Base-by-base conservation (phyloP, 2,113 vertebrate species). In the Carlito syrichta region DNA sequence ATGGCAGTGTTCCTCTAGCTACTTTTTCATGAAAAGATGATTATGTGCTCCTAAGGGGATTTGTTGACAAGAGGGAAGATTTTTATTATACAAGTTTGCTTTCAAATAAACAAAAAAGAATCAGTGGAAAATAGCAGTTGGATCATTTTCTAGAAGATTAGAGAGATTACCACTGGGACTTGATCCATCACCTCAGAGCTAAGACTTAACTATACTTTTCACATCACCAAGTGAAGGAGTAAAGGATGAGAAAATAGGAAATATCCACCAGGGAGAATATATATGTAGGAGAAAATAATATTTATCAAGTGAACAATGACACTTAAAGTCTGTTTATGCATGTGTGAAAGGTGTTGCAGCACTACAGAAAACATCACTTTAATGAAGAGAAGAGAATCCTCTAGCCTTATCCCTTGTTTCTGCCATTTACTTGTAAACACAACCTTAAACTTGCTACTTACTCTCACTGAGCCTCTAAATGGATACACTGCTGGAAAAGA, bases 1-100 rank as follows among this genome's bases (percentile, higher is more conserved):
- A 86, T 88, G 97, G 58, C 85, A 91, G 9, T 97, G 92, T 96
- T 96, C 71, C 77, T n/a, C 69, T 7, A 63, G 71, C 50, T 95
- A 43, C 91, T 66, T 89, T 95, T 98, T 95, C 87, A 86, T 97
- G 97, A 97, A 98, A 97, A 97, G 89, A 91, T 92, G 94, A 97
- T 98, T 97, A 97, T 98, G 93, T 93, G 76, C 50, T 96, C 52
- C 95, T 97, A 98, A 98, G 97, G 98, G 96, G 98, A 98, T 98
- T 99, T 98, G 82, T 94, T 98, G 98, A 94, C 96, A 93, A 97
- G 95, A 96, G 93, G 87, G 68, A 81, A 43, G 92, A 97, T 97
- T 96, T 96, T 97, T 74, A 96, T 96, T 90, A 84, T 66, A 56
- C 60, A 40, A 73, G 23, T 95, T 50, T 97, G 74, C 77, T 98